Base-by-base conservation (phyloP, 1,140 invertebrate species). In the Nilaparvata lugens region DNA sequence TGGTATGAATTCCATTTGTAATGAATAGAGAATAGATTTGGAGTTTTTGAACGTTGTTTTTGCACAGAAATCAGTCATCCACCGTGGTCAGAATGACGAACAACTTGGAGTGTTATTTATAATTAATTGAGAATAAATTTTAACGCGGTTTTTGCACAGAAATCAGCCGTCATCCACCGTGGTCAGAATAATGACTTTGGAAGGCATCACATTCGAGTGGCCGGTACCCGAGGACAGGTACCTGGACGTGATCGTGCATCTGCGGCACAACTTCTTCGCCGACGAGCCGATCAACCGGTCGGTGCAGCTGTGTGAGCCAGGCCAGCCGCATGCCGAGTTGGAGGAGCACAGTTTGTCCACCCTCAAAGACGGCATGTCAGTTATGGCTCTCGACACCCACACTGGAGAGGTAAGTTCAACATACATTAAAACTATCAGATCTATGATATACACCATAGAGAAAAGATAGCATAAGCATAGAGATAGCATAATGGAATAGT, bases 201-300 rank as follows among this genome's bases (percentile, higher is more conserved):
- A 64, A 19, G 64, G 58, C 2, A 56, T 67, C 31, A 61, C 65
- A 13, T 61, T 62, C 24, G 54, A 62, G 7, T 58, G 52, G 19
- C 67, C 67, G 0, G 66, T 69, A 4, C 63, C 66, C 1, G 65
- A 67, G 52, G 65, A 68, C 5, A 5, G 58, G 14, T 68, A 63
- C 52, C 58, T 77, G 11, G 77, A 81, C 35, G 84, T 88, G 16
- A 81, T 91, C 42, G 67, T 80, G 23, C 86, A 89, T 68, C 74
- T 90, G 55, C 76, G 84, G 28, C 73, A 78, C 60, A 84, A 81
- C 63, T 89, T 89, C 73, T 90, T 90, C 70, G 81, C 84, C 2
- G 88, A 91, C 66, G 88, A 91, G 70, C 88, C 88, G 0, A 74
- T 90, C 7, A 91, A 91, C 71, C 79, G 80, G 57, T 84, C 85